Percentiles rank a stretch among this genome's conserved stretches.
phyloP scores from a whole-genome alignment of 2,113 vertebrate genomes.

The Sylvietta virens region DNA sequence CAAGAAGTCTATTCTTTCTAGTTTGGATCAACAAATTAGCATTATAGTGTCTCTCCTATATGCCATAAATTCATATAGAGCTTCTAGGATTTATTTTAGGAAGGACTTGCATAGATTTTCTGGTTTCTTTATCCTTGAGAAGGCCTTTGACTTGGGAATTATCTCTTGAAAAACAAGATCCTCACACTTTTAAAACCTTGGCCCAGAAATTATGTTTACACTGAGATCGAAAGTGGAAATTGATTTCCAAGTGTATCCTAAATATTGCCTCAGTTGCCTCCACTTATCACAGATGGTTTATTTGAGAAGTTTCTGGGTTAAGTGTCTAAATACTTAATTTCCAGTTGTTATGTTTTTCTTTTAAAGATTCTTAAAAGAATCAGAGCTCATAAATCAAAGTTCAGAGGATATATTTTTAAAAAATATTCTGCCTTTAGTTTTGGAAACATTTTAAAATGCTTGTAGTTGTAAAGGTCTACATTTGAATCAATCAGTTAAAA shows the following conservation, averaged over 20 bases:
- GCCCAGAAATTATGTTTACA: background rate
- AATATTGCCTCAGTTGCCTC: background rate
- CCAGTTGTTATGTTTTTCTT: background rate
- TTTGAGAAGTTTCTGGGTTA: background rate
- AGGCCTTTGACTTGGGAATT: background rate
- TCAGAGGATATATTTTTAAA: background rate
- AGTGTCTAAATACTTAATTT: background rate
- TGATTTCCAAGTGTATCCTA: background rate
- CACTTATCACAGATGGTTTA: background rate
- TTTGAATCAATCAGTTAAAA: background rate
- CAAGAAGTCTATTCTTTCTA: background rate
- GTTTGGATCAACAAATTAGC: background rate
- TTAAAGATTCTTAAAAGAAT: background rate
- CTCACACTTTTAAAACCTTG: background rate
- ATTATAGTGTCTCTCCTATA: background rate
- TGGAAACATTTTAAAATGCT: background rate
- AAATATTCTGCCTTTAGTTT: background rate
- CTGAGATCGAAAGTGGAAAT: background rate
- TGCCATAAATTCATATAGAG: background rate
- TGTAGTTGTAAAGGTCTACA: background rate
- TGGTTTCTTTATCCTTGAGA: background rate
- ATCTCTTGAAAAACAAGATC: background rate
- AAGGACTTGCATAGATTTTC: background rate
- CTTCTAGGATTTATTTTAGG: background rate
- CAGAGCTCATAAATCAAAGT: background rate